Evolutionary conservation across 2,888 invertebrate genomes (phyloP).

Genomic region (Clistopyga incitator): DNA sequence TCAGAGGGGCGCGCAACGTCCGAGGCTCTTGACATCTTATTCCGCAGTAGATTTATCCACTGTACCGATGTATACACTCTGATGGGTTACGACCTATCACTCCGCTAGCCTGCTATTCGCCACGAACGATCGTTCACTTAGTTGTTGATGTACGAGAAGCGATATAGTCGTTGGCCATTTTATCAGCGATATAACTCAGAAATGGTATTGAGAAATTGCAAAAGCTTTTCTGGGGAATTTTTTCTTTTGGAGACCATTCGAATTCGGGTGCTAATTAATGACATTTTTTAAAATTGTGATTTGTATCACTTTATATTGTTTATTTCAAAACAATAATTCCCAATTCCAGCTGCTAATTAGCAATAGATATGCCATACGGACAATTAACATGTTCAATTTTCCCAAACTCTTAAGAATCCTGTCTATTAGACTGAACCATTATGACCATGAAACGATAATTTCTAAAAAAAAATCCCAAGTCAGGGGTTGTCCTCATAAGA

Average conservation of each 20-base stretch:
- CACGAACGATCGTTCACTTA: conserved; percentile 23
- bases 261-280: too few species aligned
- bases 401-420: too few species aligned
- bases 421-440: not conserved
- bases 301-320: too few species aligned
- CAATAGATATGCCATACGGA: too few species aligned
- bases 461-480: too few species aligned
- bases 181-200: not conserved
- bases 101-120: not conserved
- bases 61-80: conserved; percentile 11
- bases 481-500: too few species aligned
- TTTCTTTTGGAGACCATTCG: too few species aligned
- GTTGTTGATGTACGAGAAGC: not conserved
- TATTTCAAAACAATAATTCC: too few species aligned
- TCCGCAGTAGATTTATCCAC: conserved; percentile 36
- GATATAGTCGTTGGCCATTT: not conserved
- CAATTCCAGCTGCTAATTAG: too few species aligned
- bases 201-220: not conserved
- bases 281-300: too few species aligned
- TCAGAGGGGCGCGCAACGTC: conserved; percentile 45
- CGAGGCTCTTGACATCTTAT: conserved; percentile 53
- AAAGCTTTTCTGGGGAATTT: not conserved
- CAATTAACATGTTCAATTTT: too few species aligned
- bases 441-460: not conserved
- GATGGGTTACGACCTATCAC: conserved; percentile 2